Percentiles rank a stretch among this genome's conserved stretches.
Evolutionary conservation across 1,140 invertebrate species (phyloP).

Genomic region (Caerostris darwini): DNA sequence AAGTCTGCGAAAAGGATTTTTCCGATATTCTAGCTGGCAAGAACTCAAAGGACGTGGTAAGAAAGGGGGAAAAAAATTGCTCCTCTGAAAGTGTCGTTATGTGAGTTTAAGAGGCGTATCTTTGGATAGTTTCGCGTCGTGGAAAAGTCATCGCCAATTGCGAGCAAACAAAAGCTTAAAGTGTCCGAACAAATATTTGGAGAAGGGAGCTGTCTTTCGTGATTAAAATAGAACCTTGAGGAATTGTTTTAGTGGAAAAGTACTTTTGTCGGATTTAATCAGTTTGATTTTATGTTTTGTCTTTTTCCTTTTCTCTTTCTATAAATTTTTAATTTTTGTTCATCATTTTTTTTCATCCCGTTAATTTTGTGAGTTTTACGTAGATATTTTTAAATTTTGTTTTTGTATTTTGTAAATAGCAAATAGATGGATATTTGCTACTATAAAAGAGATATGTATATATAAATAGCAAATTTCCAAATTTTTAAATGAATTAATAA

Average conservation of each 20-base stretch:
- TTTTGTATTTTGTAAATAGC: too few relatives aligned
- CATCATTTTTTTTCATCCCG: background rate
- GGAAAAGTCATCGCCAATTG: background rate
- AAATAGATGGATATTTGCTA: too few relatives aligned
- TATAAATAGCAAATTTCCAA: too few relatives aligned
- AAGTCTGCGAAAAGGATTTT: background rate
- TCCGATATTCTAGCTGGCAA: slow-evolving; percentile 11
- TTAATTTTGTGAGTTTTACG: too few relatives aligned
- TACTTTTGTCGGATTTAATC: background rate
- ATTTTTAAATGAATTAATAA: too few relatives aligned
- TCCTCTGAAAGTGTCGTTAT: background rate
- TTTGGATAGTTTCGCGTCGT: background rate
- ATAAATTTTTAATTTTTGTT: background rate
- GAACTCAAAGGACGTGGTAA: background rate
- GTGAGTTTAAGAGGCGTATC: slow-evolving; percentile 31
- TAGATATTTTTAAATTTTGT: too few relatives aligned
- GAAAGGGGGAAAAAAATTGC: background rate
- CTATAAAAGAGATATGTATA: too few relatives aligned
- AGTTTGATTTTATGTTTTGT: background rate
- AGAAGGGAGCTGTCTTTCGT: background rate
- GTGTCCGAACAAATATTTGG: slow-evolving; percentile 27
- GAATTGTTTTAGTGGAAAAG: background rate
- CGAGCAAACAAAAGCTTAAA: background rate
- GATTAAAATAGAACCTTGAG: background rate
- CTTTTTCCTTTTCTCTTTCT: background rate